Percentiles rank a stretch among this genome's conserved stretches.
phyloP scores from a whole-genome alignment of 2,113 vertebrate species.

The Sylvicapra grimmia region DNA sequence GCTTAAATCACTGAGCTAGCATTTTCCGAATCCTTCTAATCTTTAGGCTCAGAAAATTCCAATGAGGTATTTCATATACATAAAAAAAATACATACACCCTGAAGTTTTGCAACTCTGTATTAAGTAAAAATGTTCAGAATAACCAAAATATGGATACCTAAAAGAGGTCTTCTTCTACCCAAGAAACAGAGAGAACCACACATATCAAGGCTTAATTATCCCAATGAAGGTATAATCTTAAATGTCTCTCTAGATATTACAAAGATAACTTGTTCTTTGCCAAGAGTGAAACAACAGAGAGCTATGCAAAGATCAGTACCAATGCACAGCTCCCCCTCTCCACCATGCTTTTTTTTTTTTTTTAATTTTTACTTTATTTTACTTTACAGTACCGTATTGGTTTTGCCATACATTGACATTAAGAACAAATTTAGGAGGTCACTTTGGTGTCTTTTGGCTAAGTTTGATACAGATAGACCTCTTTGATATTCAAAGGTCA shows the following conservation, averaged over 20 bases:
- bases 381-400: too few species aligned
- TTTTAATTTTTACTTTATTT: too few species aligned
- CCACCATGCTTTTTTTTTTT: not conserved
- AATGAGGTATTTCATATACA: not conserved
- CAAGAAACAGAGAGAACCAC: not conserved
- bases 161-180: not conserved
- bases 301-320: not conserved
- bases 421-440: too few species aligned
- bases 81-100: rapidly evolving
- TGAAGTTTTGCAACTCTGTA: not conserved
- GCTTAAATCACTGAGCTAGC: not conserved
- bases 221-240: not conserved
- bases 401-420: too few species aligned
- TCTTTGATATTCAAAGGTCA: not conserved
- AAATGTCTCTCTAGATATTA: not conserved
- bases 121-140: not conserved
- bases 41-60: not conserved
- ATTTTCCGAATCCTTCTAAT: not conserved
- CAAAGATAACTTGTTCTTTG: not conserved
- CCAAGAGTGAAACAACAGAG: not conserved
- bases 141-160: not conserved
- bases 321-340: rapidly evolving
- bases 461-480: not conserved
- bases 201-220: not conserved
- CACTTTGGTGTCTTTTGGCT: not conserved